Conservation (phyloP, 2,888 invertebrate species). For the Diplolepis rosae region DNA sequence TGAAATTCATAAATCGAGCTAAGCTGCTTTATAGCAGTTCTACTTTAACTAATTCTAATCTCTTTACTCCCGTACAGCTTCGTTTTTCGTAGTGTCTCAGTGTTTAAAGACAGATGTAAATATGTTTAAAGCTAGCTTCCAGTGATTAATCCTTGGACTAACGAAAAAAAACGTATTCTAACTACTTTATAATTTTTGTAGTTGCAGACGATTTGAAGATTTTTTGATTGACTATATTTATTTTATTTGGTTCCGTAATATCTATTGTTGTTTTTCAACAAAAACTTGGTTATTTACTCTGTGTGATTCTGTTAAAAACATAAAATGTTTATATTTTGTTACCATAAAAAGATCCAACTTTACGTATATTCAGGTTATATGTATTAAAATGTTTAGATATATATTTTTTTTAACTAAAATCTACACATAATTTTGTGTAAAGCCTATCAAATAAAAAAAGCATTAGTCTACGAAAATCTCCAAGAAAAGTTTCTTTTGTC, state of each 20-base stretch:
- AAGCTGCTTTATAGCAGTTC: not conserved
- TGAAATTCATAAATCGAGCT: not conserved
- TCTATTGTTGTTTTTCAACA: not conserved
- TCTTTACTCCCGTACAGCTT: not conserved
- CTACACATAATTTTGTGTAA: not conserved
- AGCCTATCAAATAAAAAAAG: too few species aligned
- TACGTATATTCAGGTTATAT: not conserved
- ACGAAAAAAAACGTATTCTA: constrained; percentile 49
- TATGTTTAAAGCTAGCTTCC: not conserved
- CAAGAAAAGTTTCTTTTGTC: not conserved
- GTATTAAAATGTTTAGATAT: not conserved
- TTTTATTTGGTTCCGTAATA: too few species aligned
- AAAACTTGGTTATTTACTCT: too few species aligned
- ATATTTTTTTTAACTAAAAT: not conserved
- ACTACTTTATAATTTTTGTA: constrained; percentile 37
- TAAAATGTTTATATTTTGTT: not conserved
- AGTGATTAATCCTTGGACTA: constrained; percentile 31
- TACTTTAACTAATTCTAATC: not conserved
- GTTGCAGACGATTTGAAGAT: not conserved
- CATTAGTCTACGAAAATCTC: not conserved
- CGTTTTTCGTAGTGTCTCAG: not conserved
- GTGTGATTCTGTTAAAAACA: too few species aligned
- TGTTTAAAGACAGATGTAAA: not conserved
- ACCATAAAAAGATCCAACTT: not conserved
- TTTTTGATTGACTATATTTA: too few species aligned